Evolutionary conservation across 2,797 vertebrate genomes (phyloP), one percentile per base, ranked within the genome.

Genomic region (Craterocephalus amniculus): DNA sequence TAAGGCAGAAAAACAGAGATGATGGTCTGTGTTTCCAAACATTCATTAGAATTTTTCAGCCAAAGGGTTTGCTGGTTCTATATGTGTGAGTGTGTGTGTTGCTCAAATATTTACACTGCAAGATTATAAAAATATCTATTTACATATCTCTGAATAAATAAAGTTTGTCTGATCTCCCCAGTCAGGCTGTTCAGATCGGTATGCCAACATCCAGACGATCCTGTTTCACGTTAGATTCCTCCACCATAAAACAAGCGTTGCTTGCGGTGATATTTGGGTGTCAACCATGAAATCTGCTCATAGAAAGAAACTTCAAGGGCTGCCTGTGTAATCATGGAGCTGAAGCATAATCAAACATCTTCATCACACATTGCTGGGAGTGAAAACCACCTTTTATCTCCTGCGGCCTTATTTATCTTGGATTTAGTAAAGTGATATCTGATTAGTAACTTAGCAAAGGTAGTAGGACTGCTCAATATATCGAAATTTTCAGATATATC

Each of bases 101-200:
- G 74, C 88, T 87, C 86, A 91, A 93, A 89, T 90, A 91, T 92
- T 90, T 90, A 91, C 91, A 82, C 77, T 80, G 76, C 67, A 74
- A 86, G 84, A 89, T 90, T 90, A 90, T 89, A 90, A 84, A 90
- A 88, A 91, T 85, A 81, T 81, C 89, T 83, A 91, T 91, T 90
- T 92, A 87, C 89, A 93, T 89, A 91, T 89, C 65, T 85, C 71
- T 88, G 84, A 89, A 88, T 87, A 84, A 88, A 86, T 86, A 72
- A 76, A 51, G 54, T 29, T 4, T 63, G 71, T 70, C 63, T 71
- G 60, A 59, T 73, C 65, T 63, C 48, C 0, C 11, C 59, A 58
- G 49, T 75, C 68, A 35, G 52, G 38, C 71, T 70, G 74, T 66
- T 84, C 72, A 55, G 69, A 65, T 77, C 77, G 6, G 18, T 20